Conservation (phyloP, 2,797 vertebrate species). For the Xenentodon cancila region DNA sequence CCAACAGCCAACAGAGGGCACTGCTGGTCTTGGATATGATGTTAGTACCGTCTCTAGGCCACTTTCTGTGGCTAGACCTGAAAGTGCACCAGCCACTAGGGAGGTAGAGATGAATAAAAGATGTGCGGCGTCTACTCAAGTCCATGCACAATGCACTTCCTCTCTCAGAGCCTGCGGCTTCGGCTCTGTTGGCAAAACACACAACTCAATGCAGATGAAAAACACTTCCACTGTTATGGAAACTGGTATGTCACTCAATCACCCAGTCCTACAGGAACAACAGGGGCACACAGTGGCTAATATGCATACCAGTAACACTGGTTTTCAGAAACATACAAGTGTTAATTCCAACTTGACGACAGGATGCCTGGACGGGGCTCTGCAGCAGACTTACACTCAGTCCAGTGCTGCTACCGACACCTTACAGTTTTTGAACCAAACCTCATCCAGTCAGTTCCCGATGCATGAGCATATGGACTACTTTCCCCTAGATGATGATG, state of each 20-base stretch:
- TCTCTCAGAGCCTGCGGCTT: constrained; percentile 76
- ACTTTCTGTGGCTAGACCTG: constrained; percentile 78
- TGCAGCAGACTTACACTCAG: constrained; percentile 68
- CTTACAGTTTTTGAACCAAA: constrained; percentile 79
- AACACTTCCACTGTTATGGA: constrained; percentile 84
- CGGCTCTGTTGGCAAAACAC: constrained; percentile 80
- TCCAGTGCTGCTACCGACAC: constrained; percentile 57
- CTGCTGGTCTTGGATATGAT: constrained; percentile 73
- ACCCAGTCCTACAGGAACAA: constrained; percentile 63
- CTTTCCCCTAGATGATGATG: constrained; percentile 95
- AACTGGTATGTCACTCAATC: constrained; percentile 75
- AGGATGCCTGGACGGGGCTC: constrained; percentile 76
- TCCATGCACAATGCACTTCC: constrained; percentile 76
- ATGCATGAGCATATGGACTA: constrained; percentile 88
- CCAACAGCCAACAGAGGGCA: constrained; percentile 74
- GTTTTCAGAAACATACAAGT: constrained; percentile 71
- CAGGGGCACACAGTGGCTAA: constrained; percentile 77
- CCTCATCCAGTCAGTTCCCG: constrained; percentile 83
- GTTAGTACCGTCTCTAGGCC: constrained; percentile 68
- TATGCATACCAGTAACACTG: constrained; percentile 76
- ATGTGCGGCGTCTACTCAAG: constrained; percentile 64
- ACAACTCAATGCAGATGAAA: constrained; percentile 62
- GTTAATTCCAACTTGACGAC: constrained; percentile 79
- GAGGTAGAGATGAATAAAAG: constrained; percentile 79
- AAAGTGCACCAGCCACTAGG: constrained; percentile 81